Conservation (phyloP, 2,797 vertebrate genomes). For the Pempheris klunzingeri region DNA sequence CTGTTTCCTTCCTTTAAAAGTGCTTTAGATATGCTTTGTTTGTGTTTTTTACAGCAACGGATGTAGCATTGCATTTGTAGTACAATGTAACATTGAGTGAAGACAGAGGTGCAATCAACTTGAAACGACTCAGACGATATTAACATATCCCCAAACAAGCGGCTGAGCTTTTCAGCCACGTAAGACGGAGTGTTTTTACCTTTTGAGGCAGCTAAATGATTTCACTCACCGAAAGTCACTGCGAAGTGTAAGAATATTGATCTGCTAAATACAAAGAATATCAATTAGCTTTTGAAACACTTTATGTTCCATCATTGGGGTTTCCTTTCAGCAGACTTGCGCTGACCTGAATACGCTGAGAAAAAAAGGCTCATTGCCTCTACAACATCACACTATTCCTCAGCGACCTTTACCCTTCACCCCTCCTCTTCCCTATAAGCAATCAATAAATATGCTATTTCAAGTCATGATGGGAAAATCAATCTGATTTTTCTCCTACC, state of each 20-base stretch:
- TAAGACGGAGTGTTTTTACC: background rate
- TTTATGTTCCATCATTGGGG: background rate
- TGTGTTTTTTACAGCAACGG: background rate
- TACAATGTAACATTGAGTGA: background rate
- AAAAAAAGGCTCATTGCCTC: constrained; percentile 31
- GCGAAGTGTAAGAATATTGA: background rate
- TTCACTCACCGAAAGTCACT: background rate
- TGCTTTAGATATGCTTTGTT: background rate
- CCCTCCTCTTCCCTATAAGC: constrained; percentile 59
- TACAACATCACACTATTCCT: constrained; percentile 36
- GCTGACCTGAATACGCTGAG: constrained; percentile 17
- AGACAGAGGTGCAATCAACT: constrained; percentile 28
- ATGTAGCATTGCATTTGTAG: background rate
- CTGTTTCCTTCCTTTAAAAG: background rate
- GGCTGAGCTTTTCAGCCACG: background rate
- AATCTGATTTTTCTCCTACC: constrained; percentile 66
- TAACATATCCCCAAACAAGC: constrained; percentile 3
- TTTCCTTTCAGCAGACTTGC: constrained; percentile 15
- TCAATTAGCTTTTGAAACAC: background rate
- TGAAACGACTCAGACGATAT: constrained; percentile 11
- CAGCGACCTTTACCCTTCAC: constrained; percentile 53
- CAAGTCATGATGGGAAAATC: constrained; percentile 83
- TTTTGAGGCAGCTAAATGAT: background rate
- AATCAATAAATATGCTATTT: constrained; percentile 86
- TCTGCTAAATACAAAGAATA: background rate